Conservation (phyloP, 2,113 vertebrate species). For the Lichenostomus cassidix region DNA sequence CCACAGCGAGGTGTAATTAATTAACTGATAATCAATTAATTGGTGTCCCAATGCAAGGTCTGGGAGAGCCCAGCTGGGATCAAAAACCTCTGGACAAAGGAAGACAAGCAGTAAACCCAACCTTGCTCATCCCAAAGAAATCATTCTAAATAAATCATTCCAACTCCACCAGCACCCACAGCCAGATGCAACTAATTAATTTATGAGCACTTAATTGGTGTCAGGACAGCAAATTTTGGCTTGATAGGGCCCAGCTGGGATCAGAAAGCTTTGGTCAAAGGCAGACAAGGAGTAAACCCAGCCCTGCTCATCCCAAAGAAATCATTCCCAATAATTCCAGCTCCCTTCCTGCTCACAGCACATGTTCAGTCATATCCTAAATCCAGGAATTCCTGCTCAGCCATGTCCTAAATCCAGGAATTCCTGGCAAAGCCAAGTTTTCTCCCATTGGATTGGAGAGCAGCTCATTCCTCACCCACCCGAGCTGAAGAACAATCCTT, state of each 20-base stretch:
- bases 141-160: too few species aligned
- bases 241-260: neutral
- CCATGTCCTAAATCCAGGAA: neutral
- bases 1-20: neutral
- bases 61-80: too few species aligned
- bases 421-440: neutral
- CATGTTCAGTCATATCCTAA: too few species aligned
- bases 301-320: too few species aligned
- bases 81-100: too few species aligned
- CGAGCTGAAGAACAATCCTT: accelerated
- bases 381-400: neutral
- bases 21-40: neutral
- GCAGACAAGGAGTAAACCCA: too few species aligned
- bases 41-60: too few species aligned
- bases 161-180: neutral
- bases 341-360: neutral
- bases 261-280: too few species aligned
- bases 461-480: neutral
- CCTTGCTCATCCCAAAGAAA: too few species aligned
- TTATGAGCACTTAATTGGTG: neutral
- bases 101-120: too few species aligned
- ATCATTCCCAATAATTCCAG: too few species aligned
- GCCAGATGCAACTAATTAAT: neutral
- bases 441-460: accelerated
- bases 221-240: too few species aligned